Evolutionary conservation across 1,140 invertebrate species (phyloP), one percentile per base, ranked within the genome.

Genomic region (Triops cancriformis): DNA sequence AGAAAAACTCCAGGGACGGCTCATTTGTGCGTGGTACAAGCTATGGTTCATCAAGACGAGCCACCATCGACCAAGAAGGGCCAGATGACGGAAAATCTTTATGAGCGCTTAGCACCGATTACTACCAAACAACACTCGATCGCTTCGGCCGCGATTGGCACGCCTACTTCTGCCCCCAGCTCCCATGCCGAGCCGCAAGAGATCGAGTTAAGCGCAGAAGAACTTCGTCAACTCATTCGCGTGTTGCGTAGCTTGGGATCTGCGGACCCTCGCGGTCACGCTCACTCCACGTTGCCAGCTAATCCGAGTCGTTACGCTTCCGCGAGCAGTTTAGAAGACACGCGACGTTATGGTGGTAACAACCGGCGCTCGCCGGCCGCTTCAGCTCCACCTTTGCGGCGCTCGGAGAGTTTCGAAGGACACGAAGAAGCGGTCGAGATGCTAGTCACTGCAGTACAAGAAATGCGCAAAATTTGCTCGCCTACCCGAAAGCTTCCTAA

Each of bases 401-500:
- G 90, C 82, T 88, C 89, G 1, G 89, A 90, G 80, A 90, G 89
- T 81, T 90, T 90, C 81, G 89, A 90, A 83, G 90, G 90, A 2
- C 90, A 91, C 82, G 90, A 91, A 82, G 90, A 91, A 81, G 90
- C 90, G 6, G 90, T 91, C 5, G 85, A 90, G 75, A 90, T 89
- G 6, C 83, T 91, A 73, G 90, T 91, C 3, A 89, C 90, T 18
- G 90, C 90, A 26, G 90, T 91, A 0, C 90, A 91, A 80, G 90
- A 91, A 83, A 91, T 89, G 1, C 84, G 90, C 18, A 73, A 78
- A 43, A 72, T 78, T 0, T 78, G 77, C 31, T 76, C 37, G 14
- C 45, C 74, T 18, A 76, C 51, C 23, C 51, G 51, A 23, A 64
- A 64, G 9, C 51, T 64, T 6, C 51, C 14, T 18, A 64, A 64